These are phyloP conservation scores for Tetragonula carbonaria DNA, from an alignment of 2,888 invertebrate genomes.

Conservation along the genomic window DNA sequence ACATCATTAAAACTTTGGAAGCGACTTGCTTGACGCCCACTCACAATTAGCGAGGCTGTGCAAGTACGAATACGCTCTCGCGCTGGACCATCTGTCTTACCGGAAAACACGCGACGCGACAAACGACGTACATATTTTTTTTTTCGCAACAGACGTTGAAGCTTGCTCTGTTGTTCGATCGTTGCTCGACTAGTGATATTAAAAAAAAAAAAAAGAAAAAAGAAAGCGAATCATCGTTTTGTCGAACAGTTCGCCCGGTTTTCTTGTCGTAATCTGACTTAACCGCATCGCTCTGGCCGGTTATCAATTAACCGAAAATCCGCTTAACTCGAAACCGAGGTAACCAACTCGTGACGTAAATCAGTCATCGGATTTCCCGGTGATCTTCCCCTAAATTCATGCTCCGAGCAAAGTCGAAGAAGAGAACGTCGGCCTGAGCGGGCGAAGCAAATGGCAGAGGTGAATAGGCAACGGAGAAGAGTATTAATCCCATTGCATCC, in stretches of 20 bases:
- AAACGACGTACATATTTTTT: neutral
- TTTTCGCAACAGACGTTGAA: neutral
- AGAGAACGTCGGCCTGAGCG: neutral
- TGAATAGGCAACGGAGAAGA: conserved; percentile 39
- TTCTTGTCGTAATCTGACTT: conserved; percentile 40
- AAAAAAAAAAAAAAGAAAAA: neutral
- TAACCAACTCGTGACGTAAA: conserved; percentile 20
- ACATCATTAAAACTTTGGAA: conserved; percentile 71
- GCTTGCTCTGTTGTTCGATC: neutral
- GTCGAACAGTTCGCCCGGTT: neutral
- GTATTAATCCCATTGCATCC: conserved; percentile 48
- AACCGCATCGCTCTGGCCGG: conserved; percentile 16
- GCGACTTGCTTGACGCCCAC: conserved; percentile 21
- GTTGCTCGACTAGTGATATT: neutral
- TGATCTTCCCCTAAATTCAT: neutral
- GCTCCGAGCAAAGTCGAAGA: neutral
- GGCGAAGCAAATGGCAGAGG: conserved; percentile 33
- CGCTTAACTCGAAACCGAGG: conserved; percentile 15
- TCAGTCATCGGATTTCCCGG: conserved; percentile 34
- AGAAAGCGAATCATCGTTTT: too few relatives aligned
- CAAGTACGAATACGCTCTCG: neutral
- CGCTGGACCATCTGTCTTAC: neutral
- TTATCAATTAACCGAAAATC: conserved; percentile 44
- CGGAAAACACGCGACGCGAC: too few relatives aligned
- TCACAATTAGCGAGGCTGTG: conserved; percentile 2